Percentiles rank a stretch among this genome's conserved stretches.
phyloP scores from a whole-genome alignment of 2,113 vertebrate species.

The Columbina picui region DNA sequence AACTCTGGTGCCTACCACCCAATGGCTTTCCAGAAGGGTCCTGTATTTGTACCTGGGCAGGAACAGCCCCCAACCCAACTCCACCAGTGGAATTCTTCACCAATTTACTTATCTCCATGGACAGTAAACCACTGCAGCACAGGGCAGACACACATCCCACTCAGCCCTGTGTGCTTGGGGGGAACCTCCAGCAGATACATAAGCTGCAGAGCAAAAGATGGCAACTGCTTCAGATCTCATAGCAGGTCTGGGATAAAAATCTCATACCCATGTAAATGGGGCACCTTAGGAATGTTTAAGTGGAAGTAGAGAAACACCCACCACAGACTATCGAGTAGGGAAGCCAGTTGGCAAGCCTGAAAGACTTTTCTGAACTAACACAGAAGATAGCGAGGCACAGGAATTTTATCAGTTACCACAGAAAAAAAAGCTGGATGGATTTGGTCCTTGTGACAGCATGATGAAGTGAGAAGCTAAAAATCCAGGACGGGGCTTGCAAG shows the following conservation, averaged over 20 bases:
- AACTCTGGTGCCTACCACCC: neutral
- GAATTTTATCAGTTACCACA: neutral
- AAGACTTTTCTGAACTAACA: neutral
- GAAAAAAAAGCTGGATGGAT: neutral
- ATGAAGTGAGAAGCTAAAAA: neutral
- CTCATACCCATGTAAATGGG: neutral
- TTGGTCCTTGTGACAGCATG: neutral
- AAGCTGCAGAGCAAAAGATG: neutral
- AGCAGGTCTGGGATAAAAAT: neutral
- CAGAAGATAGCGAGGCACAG: neutral
- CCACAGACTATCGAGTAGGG: neutral
- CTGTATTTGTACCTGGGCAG: neutral
- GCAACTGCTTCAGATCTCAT: neutral
- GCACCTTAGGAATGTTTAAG: neutral
- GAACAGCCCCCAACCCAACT: neutral
- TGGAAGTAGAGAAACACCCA: neutral
- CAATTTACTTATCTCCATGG: neutral
- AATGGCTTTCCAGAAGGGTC: neutral
- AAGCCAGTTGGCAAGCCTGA: neutral
- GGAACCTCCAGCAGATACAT: neutral
- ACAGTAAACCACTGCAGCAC: neutral
- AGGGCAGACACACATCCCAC: neutral
- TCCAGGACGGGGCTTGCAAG: neutral
- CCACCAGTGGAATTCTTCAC: neutral
- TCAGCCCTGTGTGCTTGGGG: neutral